phyloP scores from a whole-genome alignment of 2,888 invertebrate species.

The Hymenopus coronatus region DNA sequence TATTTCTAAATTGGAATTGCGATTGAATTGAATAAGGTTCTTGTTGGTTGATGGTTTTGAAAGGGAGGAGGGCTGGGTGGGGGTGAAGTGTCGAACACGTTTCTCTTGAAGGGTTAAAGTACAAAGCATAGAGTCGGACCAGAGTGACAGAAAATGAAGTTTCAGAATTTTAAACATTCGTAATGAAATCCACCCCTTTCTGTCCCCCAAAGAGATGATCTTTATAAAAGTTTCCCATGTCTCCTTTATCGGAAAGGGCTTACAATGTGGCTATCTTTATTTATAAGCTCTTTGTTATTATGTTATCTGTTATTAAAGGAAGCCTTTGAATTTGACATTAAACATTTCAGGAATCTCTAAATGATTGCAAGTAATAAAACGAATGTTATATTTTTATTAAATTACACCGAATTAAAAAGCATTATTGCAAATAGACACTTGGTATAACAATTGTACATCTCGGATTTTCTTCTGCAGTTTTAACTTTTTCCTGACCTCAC shows the following conservation, averaged over 20 bases:
- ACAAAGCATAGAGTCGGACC: not conserved
- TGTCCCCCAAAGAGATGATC: not conserved
- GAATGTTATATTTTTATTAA: no score
- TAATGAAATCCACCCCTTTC: not conserved
- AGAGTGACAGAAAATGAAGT: not conserved
- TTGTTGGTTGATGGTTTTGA: not conserved
- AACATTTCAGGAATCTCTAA: no score
- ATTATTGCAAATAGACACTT: no score
- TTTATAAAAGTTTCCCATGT: not conserved
- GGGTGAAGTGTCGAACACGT: not conserved
- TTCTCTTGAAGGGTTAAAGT: not conserved
- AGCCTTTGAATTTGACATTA: no score
- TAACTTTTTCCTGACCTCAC: no score
- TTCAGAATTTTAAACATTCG: not conserved
- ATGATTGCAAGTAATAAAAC: no score
- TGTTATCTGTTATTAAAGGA: not conserved
- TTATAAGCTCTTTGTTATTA: not conserved
- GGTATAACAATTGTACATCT: no score
- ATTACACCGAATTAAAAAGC: no score
- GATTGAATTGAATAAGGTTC: constrained; percentile 13
- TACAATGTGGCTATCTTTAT: not conserved
- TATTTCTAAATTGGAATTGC: constrained; percentile 20
- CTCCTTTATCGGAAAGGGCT: not conserved
- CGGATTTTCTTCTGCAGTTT: no score
- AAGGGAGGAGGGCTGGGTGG: not conserved